Conservation (phyloP, 2,113 vertebrate genomes). For the Castor canadensis region DNA sequence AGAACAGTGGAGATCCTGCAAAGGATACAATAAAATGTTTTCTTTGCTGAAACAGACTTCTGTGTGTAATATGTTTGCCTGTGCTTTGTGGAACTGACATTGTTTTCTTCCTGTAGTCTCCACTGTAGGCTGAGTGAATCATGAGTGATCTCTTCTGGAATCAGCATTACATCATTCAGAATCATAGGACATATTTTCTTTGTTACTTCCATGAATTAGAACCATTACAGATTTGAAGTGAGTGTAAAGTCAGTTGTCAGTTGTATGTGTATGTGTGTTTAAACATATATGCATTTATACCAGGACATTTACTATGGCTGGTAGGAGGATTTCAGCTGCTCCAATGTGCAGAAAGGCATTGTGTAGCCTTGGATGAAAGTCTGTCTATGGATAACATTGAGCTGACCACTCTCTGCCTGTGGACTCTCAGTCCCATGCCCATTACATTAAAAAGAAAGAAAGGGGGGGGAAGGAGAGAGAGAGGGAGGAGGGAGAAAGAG, state of each 20-base stretch:
- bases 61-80: background rate
- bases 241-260: background rate
- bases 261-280: background rate
- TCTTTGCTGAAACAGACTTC: background rate
- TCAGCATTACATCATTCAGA: constrained; percentile 1
- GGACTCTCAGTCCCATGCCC: background rate
- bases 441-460: background rate
- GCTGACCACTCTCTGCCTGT: background rate
- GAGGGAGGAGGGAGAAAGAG: no score
- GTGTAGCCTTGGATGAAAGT: background rate
- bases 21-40: background rate
- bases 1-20: background rate
- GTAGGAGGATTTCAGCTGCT: background rate
- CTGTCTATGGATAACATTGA: background rate
- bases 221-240: background rate
- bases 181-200: constrained; percentile 11
- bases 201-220: background rate
- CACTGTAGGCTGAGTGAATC: constrained; percentile 27
- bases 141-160: background rate
- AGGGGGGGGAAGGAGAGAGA: no score
- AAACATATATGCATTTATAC: background rate
- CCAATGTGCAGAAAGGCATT: background rate
- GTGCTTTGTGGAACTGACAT: background rate
- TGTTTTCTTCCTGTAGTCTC: constrained; percentile 25
- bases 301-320: background rate